Conservation (phyloP, 2,113 vertebrate species). For the Arvicanthis niloticus region DNA sequence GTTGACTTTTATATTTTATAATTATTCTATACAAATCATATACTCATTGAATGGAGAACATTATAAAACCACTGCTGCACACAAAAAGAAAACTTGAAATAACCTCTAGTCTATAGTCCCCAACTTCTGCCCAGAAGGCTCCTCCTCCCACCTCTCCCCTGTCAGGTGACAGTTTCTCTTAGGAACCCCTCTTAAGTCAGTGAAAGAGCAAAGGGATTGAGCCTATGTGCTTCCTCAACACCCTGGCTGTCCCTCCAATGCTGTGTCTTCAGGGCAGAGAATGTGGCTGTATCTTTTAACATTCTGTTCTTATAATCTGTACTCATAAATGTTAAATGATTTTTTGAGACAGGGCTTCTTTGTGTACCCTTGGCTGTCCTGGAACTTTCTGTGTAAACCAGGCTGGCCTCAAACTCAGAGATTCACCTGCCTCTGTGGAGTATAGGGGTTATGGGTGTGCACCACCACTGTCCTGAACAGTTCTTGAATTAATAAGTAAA, state of each 20-base stretch:
- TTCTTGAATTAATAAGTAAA: conserved; percentile 51
- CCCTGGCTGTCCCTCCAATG: too few species aligned
- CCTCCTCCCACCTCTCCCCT: neutral
- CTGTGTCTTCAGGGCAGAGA: neutral
- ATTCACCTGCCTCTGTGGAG: neutral
- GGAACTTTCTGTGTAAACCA: neutral
- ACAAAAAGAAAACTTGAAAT: neutral
- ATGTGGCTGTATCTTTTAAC: neutral
- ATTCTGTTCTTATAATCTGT: conserved; percentile 25
- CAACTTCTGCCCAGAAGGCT: neutral
- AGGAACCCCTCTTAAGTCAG: neutral
- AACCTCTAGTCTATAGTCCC: neutral
- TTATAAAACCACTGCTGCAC: neutral
- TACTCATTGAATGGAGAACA: neutral
- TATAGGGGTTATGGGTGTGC: neutral
- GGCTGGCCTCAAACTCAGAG: neutral
- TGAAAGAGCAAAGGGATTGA: too few species aligned
- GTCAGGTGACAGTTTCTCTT: neutral
- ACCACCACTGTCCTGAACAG: neutral
- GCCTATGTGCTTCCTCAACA: neutral
- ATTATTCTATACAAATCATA: neutral
- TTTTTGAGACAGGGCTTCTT: neutral
- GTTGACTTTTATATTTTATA: neutral
- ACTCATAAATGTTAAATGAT: neutral
- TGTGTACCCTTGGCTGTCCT: neutral